Percentiles rank a stretch among this genome's conserved stretches.
phyloP scores from a whole-genome alignment of 2,888 invertebrate species.

The Leucozona laternaria region DNA sequence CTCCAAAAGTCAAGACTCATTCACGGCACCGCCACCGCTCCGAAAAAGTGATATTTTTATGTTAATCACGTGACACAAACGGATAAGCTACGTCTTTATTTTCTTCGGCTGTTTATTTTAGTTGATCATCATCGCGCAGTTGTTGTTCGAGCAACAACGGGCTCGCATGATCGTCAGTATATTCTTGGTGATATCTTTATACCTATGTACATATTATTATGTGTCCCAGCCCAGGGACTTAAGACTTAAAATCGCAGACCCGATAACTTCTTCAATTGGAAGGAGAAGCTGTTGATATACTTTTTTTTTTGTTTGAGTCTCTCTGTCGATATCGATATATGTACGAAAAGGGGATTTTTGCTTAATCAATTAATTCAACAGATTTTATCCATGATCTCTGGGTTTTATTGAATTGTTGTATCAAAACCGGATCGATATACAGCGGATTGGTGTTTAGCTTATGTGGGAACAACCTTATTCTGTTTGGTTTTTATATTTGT shows the following conservation, averaged over 20 bases:
- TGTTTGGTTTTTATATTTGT: background rate
- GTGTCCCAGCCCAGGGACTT: conserved; percentile 5
- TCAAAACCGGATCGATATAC: background rate
- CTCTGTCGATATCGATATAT: background rate
- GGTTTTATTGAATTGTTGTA: conserved; percentile 53
- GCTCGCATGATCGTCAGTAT: background rate
- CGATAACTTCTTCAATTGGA: conserved; percentile 46
- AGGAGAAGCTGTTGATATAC: conserved; percentile 39
- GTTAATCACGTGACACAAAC: conserved; percentile 45
- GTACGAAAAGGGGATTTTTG: conserved; percentile 45
- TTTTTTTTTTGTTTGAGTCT: background rate
- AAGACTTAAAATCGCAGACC: conserved; percentile 42
- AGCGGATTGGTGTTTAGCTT: background rate
- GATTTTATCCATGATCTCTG: conserved; percentile 73
- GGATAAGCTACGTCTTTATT: conserved; percentile 47
- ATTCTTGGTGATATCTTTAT: conserved; percentile 66
- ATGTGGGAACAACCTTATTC: conserved; percentile 44
- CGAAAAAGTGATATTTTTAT: conserved; percentile 47
- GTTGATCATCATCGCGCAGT: conserved; percentile 10
- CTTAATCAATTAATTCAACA: conserved; percentile 75
- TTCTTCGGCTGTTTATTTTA: conserved; percentile 9
- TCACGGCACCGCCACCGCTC: background rate
- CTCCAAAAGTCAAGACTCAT: background rate
- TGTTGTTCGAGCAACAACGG: conserved; percentile 10
- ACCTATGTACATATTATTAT: background rate